Evolutionary conservation across 2,113 vertebrate species (phyloP).

Genomic region (Regulus satrapa): DNA sequence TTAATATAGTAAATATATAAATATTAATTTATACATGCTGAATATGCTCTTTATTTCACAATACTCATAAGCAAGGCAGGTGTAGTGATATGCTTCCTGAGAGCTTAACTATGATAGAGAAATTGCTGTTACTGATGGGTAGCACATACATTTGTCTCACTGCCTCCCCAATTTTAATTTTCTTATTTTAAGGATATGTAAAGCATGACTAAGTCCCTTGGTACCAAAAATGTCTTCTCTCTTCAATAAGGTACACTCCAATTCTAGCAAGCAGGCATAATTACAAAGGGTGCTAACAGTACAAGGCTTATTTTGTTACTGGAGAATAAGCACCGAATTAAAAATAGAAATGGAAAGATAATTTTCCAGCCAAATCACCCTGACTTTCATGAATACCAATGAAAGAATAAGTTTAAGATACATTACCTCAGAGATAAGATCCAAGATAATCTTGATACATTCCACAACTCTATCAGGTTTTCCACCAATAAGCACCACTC

Average conservation of each 20-base stretch:
- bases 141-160: neutral
- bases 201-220: neutral
- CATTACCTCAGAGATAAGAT: constrained; percentile 89
- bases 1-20: neutral
- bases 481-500: constrained; percentile 93
- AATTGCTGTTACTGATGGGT: neutral
- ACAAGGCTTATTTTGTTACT: neutral
- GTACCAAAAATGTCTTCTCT: neutral
- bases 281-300: neutral
- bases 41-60: neutral
- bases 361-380: neutral
- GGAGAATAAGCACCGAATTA: neutral
- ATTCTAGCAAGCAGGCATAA: neutral
- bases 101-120: neutral
- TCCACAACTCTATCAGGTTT: constrained; percentile 95
- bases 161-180: neutral
- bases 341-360: neutral
- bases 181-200: neutral
- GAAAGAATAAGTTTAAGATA: neutral
- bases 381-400: neutral
- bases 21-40: neutral
- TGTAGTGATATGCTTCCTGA: neutral
- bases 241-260: neutral
- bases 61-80: neutral
- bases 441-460: constrained; percentile 96